A percentile compares a stretch with the other conserved stretches of the same genome.
Conservation (phyloP, 2,888 invertebrate species). For the Apamea monoglypha region DNA sequence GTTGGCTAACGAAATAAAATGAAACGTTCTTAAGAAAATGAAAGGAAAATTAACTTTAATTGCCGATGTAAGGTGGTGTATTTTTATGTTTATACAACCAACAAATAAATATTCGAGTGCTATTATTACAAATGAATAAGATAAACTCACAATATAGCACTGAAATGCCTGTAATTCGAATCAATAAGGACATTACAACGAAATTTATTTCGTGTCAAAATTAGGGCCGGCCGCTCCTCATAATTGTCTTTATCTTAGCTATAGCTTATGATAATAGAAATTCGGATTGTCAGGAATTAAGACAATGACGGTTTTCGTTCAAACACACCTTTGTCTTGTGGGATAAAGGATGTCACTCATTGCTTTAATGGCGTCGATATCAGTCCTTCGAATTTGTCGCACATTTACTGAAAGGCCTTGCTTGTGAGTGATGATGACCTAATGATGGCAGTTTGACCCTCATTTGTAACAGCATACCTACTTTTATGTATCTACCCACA, state of each 20-base stretch:
- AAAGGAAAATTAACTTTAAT: slow-evolving; percentile 11
- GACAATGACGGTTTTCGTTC: slow-evolving; percentile 61
- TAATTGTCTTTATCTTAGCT: slow-evolving; percentile 37
- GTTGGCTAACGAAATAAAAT: slow-evolving; percentile 36
- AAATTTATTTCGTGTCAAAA: slow-evolving; percentile 37
- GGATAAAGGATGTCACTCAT: slow-evolving; percentile 64
- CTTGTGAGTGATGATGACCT: slow-evolving; percentile 46
- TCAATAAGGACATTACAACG: slow-evolving; percentile 19
- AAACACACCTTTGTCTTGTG: slow-evolving; percentile 63
- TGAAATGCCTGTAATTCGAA: slow-evolving; percentile 4
- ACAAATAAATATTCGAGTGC: slow-evolving; percentile 5
- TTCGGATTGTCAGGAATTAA: slow-evolving; percentile 52
- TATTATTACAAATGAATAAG: slow-evolving; percentile 9
- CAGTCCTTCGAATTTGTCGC: slow-evolving; percentile 56
- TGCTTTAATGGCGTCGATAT: slow-evolving; percentile 57
- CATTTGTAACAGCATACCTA: slow-evolving; percentile 30
- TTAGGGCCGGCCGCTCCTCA: slow-evolving; percentile 24
- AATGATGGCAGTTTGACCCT: slow-evolving; percentile 35
- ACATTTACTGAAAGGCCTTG: slow-evolving; percentile 43
- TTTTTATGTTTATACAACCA: not conserved
- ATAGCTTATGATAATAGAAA: slow-evolving; percentile 53
- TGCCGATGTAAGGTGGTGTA: slow-evolving; percentile 6
- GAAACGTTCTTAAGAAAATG: slow-evolving; percentile 19
- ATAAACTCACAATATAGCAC: not conserved
- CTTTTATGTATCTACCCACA: slow-evolving; percentile 29